Conservation (phyloP, 1,140 invertebrate species). For the Gonatopus flavifemur region DNA sequence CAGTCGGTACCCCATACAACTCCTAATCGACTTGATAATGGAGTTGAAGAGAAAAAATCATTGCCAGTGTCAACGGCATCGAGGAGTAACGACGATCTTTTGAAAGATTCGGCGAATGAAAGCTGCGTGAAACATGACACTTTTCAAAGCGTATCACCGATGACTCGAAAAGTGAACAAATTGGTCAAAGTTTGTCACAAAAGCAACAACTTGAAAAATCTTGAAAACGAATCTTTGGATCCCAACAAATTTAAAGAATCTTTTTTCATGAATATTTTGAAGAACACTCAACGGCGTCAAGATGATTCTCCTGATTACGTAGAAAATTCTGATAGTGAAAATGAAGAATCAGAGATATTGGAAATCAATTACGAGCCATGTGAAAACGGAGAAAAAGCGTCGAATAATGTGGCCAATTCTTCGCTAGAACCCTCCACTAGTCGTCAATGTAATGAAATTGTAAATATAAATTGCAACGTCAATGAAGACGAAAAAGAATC, state of each 20-base stretch:
- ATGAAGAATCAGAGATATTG: too few relatives aligned
- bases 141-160: slow-evolving; percentile 16
- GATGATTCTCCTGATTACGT: too few relatives aligned
- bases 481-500: slow-evolving; percentile 1
- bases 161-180: slow-evolving; percentile 15
- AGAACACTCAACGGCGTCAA: too few relatives aligned
- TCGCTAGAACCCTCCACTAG: neutral
- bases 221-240: slow-evolving; percentile 19
- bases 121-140: too few relatives aligned
- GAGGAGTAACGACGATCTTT: too few relatives aligned
- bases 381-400: too few relatives aligned
- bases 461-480: neutral
- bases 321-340: neutral
- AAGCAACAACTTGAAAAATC: slow-evolving; percentile 4
- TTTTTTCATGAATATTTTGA: slow-evolving; percentile 47
- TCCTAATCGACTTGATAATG: too few relatives aligned
- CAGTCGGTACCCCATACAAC: too few relatives aligned
- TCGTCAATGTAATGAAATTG: neutral
- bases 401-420: neutral
- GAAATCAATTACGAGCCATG: too few relatives aligned
- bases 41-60: too few relatives aligned
- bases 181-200: slow-evolving; percentile 20
- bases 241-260: slow-evolving; percentile 41
- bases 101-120: too few relatives aligned
- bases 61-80: too few relatives aligned